Evolutionary conservation across 2,888 invertebrate genomes (phyloP).

Genomic region (Acanthopleura granulata): DNA sequence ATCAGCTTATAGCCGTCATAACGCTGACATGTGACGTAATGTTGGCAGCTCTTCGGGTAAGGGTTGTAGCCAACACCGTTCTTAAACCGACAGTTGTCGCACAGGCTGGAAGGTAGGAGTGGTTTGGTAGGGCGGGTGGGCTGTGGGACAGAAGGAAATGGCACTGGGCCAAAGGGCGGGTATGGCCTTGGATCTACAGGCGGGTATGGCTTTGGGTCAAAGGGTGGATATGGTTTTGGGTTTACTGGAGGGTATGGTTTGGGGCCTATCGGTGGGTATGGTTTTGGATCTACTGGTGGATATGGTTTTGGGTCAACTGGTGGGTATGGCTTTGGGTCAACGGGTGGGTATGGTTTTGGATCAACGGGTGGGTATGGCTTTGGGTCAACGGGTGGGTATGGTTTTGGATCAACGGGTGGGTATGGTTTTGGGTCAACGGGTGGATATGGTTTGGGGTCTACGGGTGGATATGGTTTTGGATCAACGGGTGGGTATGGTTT

Average conservation of each 20-base stretch:
- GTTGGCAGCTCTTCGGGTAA: background rate
- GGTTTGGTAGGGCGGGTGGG: background rate
- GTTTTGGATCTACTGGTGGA: background rate
- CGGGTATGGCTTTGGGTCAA: background rate
- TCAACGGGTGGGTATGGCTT: background rate
- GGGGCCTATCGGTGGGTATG: background rate
- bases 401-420: background rate
- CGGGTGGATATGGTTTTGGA: background rate
- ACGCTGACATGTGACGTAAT: background rate
- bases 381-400: background rate
- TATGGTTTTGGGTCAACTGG: background rate
- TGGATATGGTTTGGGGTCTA: background rate
- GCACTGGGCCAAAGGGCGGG: background rate
- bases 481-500: background rate
- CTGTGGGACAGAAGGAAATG: background rate
- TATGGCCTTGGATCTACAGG: background rate
- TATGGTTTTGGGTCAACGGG: background rate
- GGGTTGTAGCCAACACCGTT: constrained; percentile 13
- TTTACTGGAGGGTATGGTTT: background rate
- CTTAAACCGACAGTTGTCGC: constrained; percentile 6
- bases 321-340: background rate
- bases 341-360: background rate
- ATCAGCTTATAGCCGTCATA: constrained; percentile 1
- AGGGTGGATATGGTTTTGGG: background rate
- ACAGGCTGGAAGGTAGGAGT: background rate